phyloP scores from a whole-genome alignment of 2,888 invertebrate genomes.

The Mesorhabditis belari region DNA sequence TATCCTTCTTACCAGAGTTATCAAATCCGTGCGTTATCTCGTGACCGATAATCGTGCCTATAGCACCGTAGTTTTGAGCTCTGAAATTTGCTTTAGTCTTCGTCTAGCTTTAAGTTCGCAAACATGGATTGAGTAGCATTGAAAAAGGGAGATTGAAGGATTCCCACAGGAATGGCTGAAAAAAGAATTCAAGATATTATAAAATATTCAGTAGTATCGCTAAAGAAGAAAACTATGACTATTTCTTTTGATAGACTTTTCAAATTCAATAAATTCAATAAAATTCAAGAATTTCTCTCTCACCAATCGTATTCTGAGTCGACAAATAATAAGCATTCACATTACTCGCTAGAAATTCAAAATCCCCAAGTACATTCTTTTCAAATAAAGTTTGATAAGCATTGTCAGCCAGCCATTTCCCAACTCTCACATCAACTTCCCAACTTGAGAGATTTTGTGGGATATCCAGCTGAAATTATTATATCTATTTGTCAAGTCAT shows the following conservation, averaged over 20 bases:
- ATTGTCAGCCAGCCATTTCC: neutral
- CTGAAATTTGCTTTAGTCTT: neutral
- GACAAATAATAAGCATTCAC: slow-evolving; percentile 11
- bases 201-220: no score
- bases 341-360: slow-evolving; percentile 4
- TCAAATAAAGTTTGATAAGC: neutral
- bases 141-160: slow-evolving; percentile 7
- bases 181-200: no score
- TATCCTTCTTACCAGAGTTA: slow-evolving; percentile 6
- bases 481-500: no score
- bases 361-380: slow-evolving; percentile 2
- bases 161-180: no score
- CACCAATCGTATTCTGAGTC: slow-evolving; percentile 10
- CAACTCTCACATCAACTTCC: neutral
- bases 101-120: neutral
- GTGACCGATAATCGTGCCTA: slow-evolving; percentile 11
- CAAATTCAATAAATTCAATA: no score
- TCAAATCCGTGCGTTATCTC: slow-evolving; percentile 13
- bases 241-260: no score
- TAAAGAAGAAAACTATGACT: neutral
- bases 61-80: slow-evolving; percentile 5
- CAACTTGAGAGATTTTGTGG: neutral
- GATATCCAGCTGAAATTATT: neutral
- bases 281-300: no score
- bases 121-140: slow-evolving; percentile 4